Base-by-base conservation (phyloP, 2,113 vertebrate species). In the Phyllopteryx taeniolatus region DNA sequence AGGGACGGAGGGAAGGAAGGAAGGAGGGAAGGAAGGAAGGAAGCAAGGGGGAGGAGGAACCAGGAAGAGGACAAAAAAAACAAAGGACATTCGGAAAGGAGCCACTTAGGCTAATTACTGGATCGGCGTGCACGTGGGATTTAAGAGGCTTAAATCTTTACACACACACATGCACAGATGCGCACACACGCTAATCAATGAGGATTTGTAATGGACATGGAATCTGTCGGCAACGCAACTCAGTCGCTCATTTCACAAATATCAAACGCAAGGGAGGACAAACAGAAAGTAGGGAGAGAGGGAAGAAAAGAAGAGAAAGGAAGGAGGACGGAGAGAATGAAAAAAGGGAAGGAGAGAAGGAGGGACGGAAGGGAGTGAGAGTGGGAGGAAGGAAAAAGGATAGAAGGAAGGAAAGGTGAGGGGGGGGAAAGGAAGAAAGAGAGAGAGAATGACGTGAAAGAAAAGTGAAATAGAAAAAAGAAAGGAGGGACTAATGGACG, bases 21-120 rank as follows among this genome's bases (percentile, higher is more conserved):
- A n/a, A n/a, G 1, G 44, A 12, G 44, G 44, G 44, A 1, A 44
- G 42, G 42, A 20, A 10, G 20, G 53, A 54, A 54, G 53, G 53
- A 11, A 9, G 53, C 53, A 22, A 54, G 2, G n/a, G n/a, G n/a
- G n/a, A n/a, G n/a, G n/a, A n/a, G n/a, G 47, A 49, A 49, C 10
- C 47, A 49, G 8, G 66, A 68, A 60, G 46, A 56, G 7, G 46
- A 43, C 19, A 61, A 22, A 46, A 64, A n/a, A 43, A 65, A 65
- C 12, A 54, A 31, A 17, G 27, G 33, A 22, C 47, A n/a, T 49
- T 65, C 8, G 10, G 42, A 53, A 31, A 74, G 75, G 77, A 61
- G 64, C 68, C 84, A 86, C 86, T 88, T 85, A 79, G 84, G 85
- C 77, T 86, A 86, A 88, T 86, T 82, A 88, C 82, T 69, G 76